Percentiles rank a stretch among this genome's conserved stretches.
These are phyloP conservation scores for Phenganax stokvisi DNA, from an alignment of 92 coral and sea anemone species.

Conservation along the genomic window DNA sequence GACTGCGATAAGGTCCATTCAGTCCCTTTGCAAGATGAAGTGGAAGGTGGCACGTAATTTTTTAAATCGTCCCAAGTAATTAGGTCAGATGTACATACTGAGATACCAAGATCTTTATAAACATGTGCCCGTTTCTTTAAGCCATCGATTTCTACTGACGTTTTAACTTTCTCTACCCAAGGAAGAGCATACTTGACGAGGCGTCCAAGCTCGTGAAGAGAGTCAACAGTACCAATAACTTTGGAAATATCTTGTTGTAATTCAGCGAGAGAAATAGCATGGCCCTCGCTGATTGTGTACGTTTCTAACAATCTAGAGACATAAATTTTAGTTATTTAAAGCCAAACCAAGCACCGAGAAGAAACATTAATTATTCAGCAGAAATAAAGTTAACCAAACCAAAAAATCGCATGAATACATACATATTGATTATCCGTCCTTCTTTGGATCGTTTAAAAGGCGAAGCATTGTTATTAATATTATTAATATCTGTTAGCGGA, in stretches of 20 bases:
- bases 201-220: slow-evolving; percentile 18
- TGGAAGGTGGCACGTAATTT: neutral
- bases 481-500: neutral
- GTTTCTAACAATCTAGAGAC: slow-evolving; percentile 13
- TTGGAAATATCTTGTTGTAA: slow-evolving; percentile 10
- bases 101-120: neutral
- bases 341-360: neutral
- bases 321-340: neutral
- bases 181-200: slow-evolving; percentile 18
- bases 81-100: neutral
- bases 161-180: slow-evolving; percentile 1
- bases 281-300: slow-evolving; percentile 11
- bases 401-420: neutral
- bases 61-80: neutral
- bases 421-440: neutral
- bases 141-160: neutral
- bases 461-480: neutral
- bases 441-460: slow-evolving; percentile 23
- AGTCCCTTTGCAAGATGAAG: neutral
- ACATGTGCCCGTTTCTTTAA: neutral
- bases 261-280: slow-evolving; percentile 9
- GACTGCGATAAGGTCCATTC: neutral
- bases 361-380: neutral
- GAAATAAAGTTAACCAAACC: neutral
- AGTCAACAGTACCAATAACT: neutral